These are phyloP conservation scores for Cecropterus lyciades DNA, from an alignment of 1,140 invertebrate species.

Conservation along the genomic window DNA sequence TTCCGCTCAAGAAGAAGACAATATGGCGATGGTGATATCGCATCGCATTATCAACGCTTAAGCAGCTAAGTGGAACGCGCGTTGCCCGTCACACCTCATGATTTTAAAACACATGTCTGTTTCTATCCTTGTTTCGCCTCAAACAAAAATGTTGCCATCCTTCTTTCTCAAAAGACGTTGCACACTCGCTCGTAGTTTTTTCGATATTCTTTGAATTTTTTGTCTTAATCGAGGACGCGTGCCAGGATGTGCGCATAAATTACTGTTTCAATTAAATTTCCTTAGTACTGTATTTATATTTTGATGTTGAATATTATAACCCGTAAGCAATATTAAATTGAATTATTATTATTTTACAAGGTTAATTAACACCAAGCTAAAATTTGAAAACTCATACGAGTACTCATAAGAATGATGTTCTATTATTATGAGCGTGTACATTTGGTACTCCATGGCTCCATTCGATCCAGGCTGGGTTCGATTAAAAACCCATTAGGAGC, in stretches of 20 bases:
- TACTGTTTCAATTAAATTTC: no score
- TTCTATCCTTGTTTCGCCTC: constrained; percentile 34
- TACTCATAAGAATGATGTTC: no score
- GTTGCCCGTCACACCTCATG: constrained; percentile 50
- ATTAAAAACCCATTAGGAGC: no score
- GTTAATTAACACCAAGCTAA: no score
- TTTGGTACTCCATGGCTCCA: no score
- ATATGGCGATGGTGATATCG: constrained; percentile 43
- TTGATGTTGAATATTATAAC: no score
- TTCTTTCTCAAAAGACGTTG: constrained; percentile 18
- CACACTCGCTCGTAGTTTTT: constrained; percentile 14
- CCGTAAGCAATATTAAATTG: no score
- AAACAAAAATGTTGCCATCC: neutral
- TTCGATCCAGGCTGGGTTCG: no score
- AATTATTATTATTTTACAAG: no score
- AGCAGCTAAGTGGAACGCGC: constrained; percentile 55
- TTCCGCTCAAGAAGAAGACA: constrained; percentile 38
- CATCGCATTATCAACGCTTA: constrained; percentile 51
- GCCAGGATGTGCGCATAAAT: constrained; percentile 35
- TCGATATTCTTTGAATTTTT: constrained; percentile 9
- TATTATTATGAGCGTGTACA: no score
- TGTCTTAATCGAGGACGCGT: constrained; percentile 35
- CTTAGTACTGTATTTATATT: no score
- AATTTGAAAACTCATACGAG: no score
- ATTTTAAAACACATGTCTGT: constrained; percentile 48